Conservation (phyloP, 2,888 invertebrate genomes). For the Thelaira solivaga region DNA sequence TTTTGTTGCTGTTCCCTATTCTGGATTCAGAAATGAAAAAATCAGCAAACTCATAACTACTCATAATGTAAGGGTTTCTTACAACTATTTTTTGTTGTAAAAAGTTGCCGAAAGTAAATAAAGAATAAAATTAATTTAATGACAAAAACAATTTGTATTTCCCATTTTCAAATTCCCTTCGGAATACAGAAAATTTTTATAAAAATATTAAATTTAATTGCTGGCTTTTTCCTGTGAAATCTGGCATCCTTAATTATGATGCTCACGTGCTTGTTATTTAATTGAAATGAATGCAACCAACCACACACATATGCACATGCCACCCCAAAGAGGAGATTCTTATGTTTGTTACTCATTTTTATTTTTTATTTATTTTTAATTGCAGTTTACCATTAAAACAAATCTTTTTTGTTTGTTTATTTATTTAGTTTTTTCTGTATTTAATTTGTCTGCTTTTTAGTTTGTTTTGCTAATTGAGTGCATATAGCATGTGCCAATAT, state of each 20-base stretch:
- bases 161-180: too few relatives aligned
- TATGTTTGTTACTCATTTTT: constrained; percentile 6
- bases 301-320: neutral
- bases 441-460: neutral
- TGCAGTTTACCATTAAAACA: neutral
- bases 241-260: constrained; percentile 28
- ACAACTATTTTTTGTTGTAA: too few relatives aligned
- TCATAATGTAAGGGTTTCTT: too few relatives aligned
- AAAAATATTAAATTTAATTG: too few relatives aligned
- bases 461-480: constrained; percentile 22
- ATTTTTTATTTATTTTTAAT: neutral
- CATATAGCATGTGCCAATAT: constrained; percentile 1
- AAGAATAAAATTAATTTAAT: too few relatives aligned
- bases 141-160: too few relatives aligned
- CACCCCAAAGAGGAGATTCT: neutral
- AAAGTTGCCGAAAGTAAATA: too few relatives aligned
- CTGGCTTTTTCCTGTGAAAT: too few relatives aligned
- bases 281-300: constrained; percentile 4
- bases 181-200: too few relatives aligned
- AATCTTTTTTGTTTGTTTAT: constrained; percentile 8
- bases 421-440: constrained; percentile 8
- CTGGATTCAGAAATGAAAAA: too few relatives aligned
- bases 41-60: too few relatives aligned
- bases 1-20: too few relatives aligned
- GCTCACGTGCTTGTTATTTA: constrained; percentile 57